Conservation (phyloP, 64 coral and sea anemone genomes). For the Stylophora pistillata region DNA sequence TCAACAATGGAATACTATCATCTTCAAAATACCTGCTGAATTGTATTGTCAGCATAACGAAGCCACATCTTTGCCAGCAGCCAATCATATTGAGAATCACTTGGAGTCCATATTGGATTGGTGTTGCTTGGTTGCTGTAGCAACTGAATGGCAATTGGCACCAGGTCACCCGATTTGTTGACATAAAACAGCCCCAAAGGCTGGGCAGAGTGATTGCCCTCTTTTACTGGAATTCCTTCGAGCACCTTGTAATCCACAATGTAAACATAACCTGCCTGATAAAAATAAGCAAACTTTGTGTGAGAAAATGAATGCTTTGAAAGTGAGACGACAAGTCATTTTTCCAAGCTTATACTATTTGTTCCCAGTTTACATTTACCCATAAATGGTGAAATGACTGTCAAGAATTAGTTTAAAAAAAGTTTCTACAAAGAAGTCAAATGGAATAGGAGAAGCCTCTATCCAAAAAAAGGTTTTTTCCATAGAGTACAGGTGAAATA, state of each 20-base stretch:
- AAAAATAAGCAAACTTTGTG: too few species aligned
- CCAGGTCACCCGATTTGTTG: slow-evolving; percentile 56
- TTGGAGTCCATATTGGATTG: slow-evolving; percentile 93
- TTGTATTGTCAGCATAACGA: slow-evolving; percentile 68
- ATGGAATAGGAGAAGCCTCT: too few species aligned
- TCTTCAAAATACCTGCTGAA: slow-evolving; percentile 61
- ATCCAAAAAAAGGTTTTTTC: too few species aligned
- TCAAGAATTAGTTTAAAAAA: background rate
- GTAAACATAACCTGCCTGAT: slow-evolving; percentile 78
- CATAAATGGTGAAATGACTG: too few species aligned
- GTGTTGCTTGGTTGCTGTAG: slow-evolving; percentile 52
- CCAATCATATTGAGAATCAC: slow-evolving; percentile 76
- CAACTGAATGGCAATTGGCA: slow-evolving; percentile 86
- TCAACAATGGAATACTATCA: too few species aligned
- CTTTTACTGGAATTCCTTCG: slow-evolving; percentile 44
- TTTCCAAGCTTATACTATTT: background rate
- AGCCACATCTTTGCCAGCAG: slow-evolving; percentile 84
- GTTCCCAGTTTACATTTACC: too few species aligned
- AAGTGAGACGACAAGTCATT: background rate
- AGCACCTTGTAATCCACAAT: slow-evolving; percentile 65
- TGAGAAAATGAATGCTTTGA: background rate
- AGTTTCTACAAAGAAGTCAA: background rate
- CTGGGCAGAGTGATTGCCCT: slow-evolving; percentile 47
- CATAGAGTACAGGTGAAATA: too few species aligned
- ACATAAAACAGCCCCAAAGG: slow-evolving; percentile 75